Evolutionary conservation across 64 coral and sea anemone species (phyloP).

Genomic region (Catalaphyllia jardinei): DNA sequence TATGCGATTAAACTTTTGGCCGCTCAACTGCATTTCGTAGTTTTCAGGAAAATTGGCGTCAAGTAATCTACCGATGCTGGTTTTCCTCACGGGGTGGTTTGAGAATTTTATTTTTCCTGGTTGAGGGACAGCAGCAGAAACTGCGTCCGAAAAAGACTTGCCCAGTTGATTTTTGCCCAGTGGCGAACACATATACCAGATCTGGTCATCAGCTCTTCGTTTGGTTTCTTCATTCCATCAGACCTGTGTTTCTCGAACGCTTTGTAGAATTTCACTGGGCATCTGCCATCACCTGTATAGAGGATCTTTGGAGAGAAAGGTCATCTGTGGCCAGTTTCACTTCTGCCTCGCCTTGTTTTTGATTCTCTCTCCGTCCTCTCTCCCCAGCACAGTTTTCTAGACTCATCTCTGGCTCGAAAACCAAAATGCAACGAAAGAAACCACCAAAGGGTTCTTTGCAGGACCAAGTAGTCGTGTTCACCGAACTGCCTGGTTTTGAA

Average conservation of each 20-base stretch:
- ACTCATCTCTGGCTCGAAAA: slow-evolving; percentile 31
- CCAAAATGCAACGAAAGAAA: slow-evolving; percentile 52
- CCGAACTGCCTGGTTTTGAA: neutral
- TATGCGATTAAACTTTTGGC: neutral
- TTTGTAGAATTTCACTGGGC: too few species aligned
- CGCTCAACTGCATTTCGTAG: slow-evolving; percentile 25
- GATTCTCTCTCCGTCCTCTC: too few species aligned
- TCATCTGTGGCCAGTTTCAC: slow-evolving; percentile 8
- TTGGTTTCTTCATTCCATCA: slow-evolving; percentile 1
- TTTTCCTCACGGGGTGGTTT: slow-evolving; percentile 47
- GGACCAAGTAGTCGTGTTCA: slow-evolving; percentile 23
- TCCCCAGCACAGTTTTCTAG: slow-evolving; percentile 5
- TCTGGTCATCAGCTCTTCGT: neutral
- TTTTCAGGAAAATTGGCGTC: slow-evolving; percentile 34
- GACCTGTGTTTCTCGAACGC: too few species aligned
- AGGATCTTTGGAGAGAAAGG: neutral
- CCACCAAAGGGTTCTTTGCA: slow-evolving; percentile 46
- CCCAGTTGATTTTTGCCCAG: too few species aligned
- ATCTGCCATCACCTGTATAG: too few species aligned
- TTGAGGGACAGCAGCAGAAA: neutral
- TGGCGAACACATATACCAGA: slow-evolving; percentile 21
- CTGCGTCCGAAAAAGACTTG: slow-evolving; percentile 11
- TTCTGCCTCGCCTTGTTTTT: slow-evolving; percentile 16
- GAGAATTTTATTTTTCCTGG: neutral
- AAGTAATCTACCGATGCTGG: slow-evolving; percentile 21